These are phyloP conservation scores for Melanocharis versteri DNA, from an alignment of 2,113 vertebrate genomes.

Conservation along the genomic window DNA sequence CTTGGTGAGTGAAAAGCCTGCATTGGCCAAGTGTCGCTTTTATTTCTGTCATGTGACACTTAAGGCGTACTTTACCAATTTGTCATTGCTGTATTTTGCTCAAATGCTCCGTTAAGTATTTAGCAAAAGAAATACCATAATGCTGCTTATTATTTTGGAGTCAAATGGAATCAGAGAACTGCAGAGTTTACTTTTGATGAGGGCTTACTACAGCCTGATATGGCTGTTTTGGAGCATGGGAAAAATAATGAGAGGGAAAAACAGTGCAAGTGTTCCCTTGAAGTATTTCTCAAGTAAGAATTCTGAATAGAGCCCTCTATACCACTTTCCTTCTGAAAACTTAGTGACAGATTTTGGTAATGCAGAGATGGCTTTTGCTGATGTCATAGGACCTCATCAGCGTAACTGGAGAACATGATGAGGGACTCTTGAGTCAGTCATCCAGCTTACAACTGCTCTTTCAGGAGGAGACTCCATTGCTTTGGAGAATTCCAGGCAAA, in stretches of 20 bases:
- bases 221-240: not conserved
- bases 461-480: not conserved
- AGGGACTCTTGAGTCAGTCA: not conserved
- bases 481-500: not conserved
- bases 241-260: not conserved
- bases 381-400: not conserved
- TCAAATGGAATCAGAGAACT: not conserved
- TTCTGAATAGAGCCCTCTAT: not conserved
- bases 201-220: not conserved
- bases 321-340: not conserved
- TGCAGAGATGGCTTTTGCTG: not conserved
- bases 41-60: not conserved
- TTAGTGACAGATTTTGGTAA: not conserved
- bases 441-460: not conserved
- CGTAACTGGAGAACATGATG: not conserved
- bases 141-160: not conserved
- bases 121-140: not conserved
- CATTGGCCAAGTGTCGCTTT: not conserved
- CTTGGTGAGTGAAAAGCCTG: constrained; percentile 7
- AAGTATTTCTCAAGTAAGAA: not conserved
- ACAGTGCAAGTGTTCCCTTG: not conserved
- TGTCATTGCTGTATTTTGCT: not conserved
- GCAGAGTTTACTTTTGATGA: not conserved
- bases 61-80: not conserved
- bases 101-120: not conserved